Evolutionary conservation across 1,140 invertebrate genomes (phyloP), one percentile per base, ranked within the genome.

Genomic region (Drepana arcuata): DNA sequence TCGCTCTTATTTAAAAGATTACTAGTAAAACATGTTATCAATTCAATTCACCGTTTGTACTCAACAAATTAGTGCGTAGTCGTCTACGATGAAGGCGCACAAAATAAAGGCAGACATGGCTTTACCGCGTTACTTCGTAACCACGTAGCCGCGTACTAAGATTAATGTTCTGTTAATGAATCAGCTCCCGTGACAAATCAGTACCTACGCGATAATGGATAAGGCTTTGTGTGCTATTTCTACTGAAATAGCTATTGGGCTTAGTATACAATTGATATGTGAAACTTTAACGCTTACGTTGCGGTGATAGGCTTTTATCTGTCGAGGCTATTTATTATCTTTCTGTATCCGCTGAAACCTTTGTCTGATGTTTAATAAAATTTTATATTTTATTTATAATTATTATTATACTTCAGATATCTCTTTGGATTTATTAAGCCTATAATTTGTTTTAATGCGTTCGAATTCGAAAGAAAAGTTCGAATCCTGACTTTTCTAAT

Each of bases 131-230:
- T 51, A 57, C 57, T 42, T 54, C 59, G 55, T 49, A 44, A 46
- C 18, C 34, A 29, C 30, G 53, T 37, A 50, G 47, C 44, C 48
- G 33, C 33, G 36, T 40, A 47, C 39, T 37, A 55, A 75, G 68
- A 75, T 72, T 72, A 70, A 72, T 70, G 61, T 50, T 55, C 41
- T 50, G 35, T 46, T 70, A 72, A 72, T 75, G 68, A 75, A 72
- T 75, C 66, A 71, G 71, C 57, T 44, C 36, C 31, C 48, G 65
- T 69, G 69, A 72, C 70, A 74, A 77, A 77, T 77, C 61, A 71
- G 66, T 51, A 41, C 45, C 34, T 37, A 48, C 52, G 40, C 54
- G 54, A 52, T 70, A 64, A 71, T 63, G 63, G 58, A 65, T 60
- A 55, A 21, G 4, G 18, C 4, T 5, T 4, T 5, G 9, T 5